Base-by-base conservation (phyloP, 2,888 invertebrate species). In the Adelphocoris suturalis region DNA sequence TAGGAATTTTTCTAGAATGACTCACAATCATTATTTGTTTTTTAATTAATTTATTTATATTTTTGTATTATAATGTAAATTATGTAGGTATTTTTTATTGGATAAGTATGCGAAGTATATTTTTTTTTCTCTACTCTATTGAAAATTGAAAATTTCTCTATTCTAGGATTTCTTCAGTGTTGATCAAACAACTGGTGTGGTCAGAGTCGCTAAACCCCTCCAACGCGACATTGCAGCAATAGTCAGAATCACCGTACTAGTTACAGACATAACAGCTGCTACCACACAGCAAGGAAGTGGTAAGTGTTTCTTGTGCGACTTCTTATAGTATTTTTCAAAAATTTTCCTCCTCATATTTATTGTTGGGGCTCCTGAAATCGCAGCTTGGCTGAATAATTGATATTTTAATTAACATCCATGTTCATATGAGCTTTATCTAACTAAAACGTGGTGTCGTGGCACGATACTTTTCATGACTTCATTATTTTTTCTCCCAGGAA, bases 251-350 rank as follows among this genome's bases (percentile, higher is more conserved):
- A 96, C 97, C 0, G 96, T 97, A 0, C 93, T 96, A 23, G 98
- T 97, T 0, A 96, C 96, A 0, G 98, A 98, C 92, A 96, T 96
- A 0, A 96, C 97, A 0, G 98, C 98, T 0, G 95, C 96, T 0
- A 95, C 95, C 0, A 94, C 96, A 0, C 98, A 98, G 92, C 95
- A 96, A 92, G 96, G 96, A 91, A 96, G 96, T 93, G 98, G 97
- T 95, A 94, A 93, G 90, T 19, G 14, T 13, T 19, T 37, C 7
- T 76, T 76, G 37, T 37, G 7, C 37, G 37, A 37, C 7, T 37
- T 37, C 37, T 37, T 19, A 16, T 57, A 55, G 37, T 37, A 37
- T 37, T 37, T 37, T 37, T 7, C 37, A 37, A 37, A 37, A 37
- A 37, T 7, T 2, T 37, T 4, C 37, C 3, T 37, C 7, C 37